phyloP scores from a whole-genome alignment of 2,113 vertebrate genomes.

The Sebastes fasciatus region DNA sequence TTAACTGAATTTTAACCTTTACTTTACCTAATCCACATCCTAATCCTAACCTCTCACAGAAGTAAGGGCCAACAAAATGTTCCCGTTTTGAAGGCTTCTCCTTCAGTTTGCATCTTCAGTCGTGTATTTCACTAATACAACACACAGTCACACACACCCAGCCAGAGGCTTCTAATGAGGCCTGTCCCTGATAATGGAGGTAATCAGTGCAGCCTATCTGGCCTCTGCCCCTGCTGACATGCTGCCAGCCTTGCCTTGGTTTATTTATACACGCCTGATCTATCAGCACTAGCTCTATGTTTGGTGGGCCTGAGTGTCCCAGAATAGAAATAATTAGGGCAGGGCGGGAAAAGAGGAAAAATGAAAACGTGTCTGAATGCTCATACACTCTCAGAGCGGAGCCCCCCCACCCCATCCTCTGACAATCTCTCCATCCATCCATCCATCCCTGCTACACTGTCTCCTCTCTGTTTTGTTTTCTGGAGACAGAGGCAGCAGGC shows the following conservation, averaged over 20 bases:
- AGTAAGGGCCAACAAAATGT: background rate
- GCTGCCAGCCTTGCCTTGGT: conserved; percentile 60
- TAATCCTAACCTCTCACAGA: background rate
- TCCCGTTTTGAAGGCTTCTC: background rate
- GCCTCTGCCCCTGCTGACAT: conserved; percentile 76
- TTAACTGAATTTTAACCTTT: background rate
- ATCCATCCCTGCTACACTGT: conserved; percentile 55
- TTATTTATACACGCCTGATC: conserved; percentile 82
- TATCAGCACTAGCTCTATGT: conserved; percentile 82
- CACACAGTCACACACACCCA: conserved; percentile 45
- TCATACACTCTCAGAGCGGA: conserved; percentile 62
- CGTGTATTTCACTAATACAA: conserved; percentile 16
- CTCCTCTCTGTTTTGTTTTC: conserved; percentile 67
- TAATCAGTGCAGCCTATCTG: conserved; percentile 82
- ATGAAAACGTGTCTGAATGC: conserved; percentile 83
- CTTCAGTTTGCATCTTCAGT: background rate
- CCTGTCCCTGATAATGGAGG: conserved; percentile 72
- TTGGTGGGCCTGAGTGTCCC: conserved; percentile 71
- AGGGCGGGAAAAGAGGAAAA: conserved; percentile 83
- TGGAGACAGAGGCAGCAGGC: conserved; percentile 47
- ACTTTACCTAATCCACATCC: background rate
- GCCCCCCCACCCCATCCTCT: conserved; percentile 25
- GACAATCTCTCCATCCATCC: conserved; percentile 63
- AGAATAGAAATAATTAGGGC: conserved; percentile 85
- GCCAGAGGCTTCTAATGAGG: conserved; percentile 62